Conservation (phyloP, 92 coral and sea anemone genomes). For the Palythoa grandiflora region DNA sequence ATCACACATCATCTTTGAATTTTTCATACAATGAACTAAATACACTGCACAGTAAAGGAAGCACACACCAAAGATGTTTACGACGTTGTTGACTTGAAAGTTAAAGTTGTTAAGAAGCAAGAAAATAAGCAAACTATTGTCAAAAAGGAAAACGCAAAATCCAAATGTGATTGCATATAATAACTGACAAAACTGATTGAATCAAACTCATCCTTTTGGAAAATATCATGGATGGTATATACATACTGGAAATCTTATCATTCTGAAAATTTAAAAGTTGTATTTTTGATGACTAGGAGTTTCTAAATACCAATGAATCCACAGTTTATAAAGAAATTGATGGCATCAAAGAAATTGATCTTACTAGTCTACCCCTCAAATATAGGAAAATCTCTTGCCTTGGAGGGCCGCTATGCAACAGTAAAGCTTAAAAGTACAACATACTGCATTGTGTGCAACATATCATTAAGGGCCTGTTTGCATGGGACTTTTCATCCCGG, state of each 20-base stretch:
- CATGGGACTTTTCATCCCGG: too few species aligned
- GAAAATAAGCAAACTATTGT: conserved; percentile 22
- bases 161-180: conserved; percentile 13
- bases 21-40: conserved; percentile 17
- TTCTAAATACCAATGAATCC: conserved; percentile 36
- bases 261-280: conserved; percentile 42
- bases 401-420: conserved; percentile 56
- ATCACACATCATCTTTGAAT: conserved; percentile 18
- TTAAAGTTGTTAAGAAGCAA: conserved; percentile 34
- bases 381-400: conserved; percentile 26
- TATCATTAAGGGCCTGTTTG: background rate
- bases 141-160: conserved; percentile 23
- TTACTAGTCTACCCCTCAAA: background rate
- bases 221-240: conserved; percentile 36
- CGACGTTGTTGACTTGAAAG: conserved; percentile 45
- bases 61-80: conserved; percentile 26
- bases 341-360: conserved; percentile 26
- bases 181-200: conserved; percentile 44
- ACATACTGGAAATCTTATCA: conserved; percentile 20
- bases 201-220: conserved; percentile 54
- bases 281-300: conserved; percentile 35
- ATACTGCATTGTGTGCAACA: conserved; percentile 66
- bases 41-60: conserved; percentile 43
- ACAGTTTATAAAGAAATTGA: conserved; percentile 34
- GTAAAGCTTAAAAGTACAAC: conserved; percentile 61